Percentiles rank a stretch among this genome's conserved stretches.
Evolutionary conservation across 2,113 vertebrate genomes (phyloP).

Genomic region (Marcusenius ussheri): DNA sequence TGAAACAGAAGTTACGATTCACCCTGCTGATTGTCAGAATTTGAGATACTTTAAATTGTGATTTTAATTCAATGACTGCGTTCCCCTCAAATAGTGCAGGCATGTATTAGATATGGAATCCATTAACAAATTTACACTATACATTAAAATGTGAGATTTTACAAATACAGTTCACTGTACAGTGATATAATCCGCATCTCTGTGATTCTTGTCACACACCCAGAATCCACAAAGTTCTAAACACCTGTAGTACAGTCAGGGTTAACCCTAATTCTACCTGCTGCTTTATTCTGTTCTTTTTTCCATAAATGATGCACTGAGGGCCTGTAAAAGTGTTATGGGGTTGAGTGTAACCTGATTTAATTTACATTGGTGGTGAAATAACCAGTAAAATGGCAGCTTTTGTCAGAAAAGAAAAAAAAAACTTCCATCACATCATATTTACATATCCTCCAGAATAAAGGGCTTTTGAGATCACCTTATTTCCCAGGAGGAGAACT

Average conservation of each 20-base stretch:
- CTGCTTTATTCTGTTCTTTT: background rate
- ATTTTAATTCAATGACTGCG: background rate
- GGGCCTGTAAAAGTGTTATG: background rate
- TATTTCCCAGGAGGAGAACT: slow-evolving; percentile 18
- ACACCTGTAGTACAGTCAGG: background rate
- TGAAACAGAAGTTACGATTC: background rate
- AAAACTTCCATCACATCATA: background rate
- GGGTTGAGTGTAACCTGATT: background rate
- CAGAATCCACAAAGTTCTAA: background rate
- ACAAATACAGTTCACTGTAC: background rate
- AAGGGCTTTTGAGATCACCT: slow-evolving; percentile 3
- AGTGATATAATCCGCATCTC: background rate
- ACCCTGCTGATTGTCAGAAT: background rate
- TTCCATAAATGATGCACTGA: background rate
- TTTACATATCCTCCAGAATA: background rate
- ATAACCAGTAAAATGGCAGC: background rate
- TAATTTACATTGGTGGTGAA: background rate
- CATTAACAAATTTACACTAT: background rate
- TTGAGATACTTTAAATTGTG: background rate
- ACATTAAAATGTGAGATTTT: background rate
- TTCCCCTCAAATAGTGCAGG: background rate
- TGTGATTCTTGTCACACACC: background rate
- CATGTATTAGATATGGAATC: background rate
- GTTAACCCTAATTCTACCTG: background rate
- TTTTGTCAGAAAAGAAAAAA: background rate